Percentiles rank a stretch among this genome's conserved stretches.
phyloP scores from a whole-genome alignment of 1,140 invertebrate species.

The Telenomus remus region DNA sequence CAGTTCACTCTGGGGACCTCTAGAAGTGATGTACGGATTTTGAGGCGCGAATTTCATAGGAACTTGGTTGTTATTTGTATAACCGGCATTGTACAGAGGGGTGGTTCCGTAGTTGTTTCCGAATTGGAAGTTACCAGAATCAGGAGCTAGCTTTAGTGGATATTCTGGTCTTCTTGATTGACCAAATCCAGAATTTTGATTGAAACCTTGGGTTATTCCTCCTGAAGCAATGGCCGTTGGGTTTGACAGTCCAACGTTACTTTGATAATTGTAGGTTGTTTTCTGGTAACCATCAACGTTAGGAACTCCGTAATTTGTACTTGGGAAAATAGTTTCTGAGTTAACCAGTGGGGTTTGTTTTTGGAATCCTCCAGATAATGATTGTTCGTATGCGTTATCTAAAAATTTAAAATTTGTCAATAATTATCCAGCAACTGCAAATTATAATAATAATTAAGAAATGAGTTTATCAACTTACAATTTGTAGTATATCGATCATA shows the following conservation, averaged over 20 bases:
- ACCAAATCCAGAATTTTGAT: slow-evolving; percentile 40
- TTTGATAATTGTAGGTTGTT: slow-evolving; percentile 29
- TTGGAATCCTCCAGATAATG: slow-evolving; percentile 1
- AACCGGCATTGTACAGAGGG: slow-evolving; percentile 12
- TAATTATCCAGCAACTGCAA: background rate
- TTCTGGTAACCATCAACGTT: slow-evolving; percentile 30
- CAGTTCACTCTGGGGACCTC: slow-evolving; percentile 16
- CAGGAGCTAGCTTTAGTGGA: slow-evolving; percentile 19
- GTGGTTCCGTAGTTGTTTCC: slow-evolving; percentile 39
- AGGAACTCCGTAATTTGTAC: slow-evolving; percentile 27
- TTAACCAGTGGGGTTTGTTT: slow-evolving; percentile 1
- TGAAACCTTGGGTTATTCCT: slow-evolving; percentile 16
- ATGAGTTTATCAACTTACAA: slow-evolving; percentile 14
- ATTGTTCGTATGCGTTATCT: slow-evolving; percentile 15
- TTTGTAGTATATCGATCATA: slow-evolving; percentile 19
- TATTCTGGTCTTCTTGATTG: slow-evolving; percentile 12
- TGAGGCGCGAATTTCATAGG: slow-evolving; percentile 39
- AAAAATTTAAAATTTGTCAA: slow-evolving; percentile 12
- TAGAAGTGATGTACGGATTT: slow-evolving; percentile 44
- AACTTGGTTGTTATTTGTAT: slow-evolving; percentile 53
- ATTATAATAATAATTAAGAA: background rate
- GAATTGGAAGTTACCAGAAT: slow-evolving; percentile 14
- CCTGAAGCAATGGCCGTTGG: slow-evolving; percentile 31
- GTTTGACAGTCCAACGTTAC: slow-evolving; percentile 23
- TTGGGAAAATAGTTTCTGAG: slow-evolving; percentile 36